Conservation (phyloP, 30 jellyfish, hydroid and myxozoan genomes). For the Cassiopea andromeda region DNA sequence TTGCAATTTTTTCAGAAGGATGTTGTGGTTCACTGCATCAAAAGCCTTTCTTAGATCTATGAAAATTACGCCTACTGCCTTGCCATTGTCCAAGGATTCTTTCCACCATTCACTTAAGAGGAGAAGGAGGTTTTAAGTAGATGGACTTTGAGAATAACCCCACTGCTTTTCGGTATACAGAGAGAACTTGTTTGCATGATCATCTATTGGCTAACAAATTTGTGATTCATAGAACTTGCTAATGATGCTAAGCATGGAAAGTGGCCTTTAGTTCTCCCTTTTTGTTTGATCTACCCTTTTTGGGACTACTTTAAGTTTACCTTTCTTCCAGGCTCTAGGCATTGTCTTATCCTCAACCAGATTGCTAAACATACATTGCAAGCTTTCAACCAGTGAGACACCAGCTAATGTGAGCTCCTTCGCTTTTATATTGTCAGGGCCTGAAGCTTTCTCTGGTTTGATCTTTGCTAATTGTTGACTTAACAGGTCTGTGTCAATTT, state of each 20-base stretch:
- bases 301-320: neutral
- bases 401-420: neutral
- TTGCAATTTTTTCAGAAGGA: conserved; percentile 13
- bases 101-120: conserved; percentile 22
- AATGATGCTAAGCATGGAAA: conserved; percentile 1
- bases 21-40: conserved; percentile 43
- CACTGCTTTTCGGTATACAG: conserved; percentile 19
- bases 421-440: neutral
- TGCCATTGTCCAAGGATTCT: conserved; percentile 5
- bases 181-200: neutral
- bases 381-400: neutral
- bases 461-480: neutral
- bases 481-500: neutral
- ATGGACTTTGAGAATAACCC: neutral
- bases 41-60: conserved; percentile 36
- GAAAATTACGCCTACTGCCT: conserved; percentile 18
- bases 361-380: neutral
- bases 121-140: conserved; percentile 16
- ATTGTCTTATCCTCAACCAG: neutral
- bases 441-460: neutral
- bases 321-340: conserved; percentile 20
- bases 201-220: conserved; percentile 1
- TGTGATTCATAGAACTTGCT: conserved; percentile 1
- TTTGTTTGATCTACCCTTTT: neutral
- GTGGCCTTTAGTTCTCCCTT: conserved; percentile 9